These are phyloP conservation scores for Branchipolynoe longqiensis DNA, from an alignment of 2,888 invertebrate species.

Conservation along the genomic window DNA sequence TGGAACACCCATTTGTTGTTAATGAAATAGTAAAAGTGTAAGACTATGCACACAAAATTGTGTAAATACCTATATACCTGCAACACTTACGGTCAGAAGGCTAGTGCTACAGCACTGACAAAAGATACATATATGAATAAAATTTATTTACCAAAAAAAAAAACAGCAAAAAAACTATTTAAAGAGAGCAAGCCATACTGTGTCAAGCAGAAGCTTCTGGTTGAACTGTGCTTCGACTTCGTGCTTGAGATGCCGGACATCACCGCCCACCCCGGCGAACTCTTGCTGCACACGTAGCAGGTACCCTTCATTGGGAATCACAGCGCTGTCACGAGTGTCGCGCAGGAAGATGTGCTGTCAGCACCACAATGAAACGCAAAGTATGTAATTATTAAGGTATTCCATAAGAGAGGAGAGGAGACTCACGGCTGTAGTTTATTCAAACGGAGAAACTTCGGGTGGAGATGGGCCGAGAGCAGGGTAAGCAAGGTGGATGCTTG, in stretches of 20 bases:
- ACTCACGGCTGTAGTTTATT: too few relatives aligned
- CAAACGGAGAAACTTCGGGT: too few relatives aligned
- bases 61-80: too few relatives aligned
- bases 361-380: neutral
- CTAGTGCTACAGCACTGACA: too few relatives aligned
- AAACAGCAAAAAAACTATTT: neutral
- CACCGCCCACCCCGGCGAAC: conserved; percentile 94
- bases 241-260: conserved; percentile 93
- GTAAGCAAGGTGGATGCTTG: too few relatives aligned
- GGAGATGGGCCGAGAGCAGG: too few relatives aligned
- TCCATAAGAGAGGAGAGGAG: neutral
- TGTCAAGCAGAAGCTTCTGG: conserved; percentile 85
- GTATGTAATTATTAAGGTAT: neutral
- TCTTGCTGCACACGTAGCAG: conserved; percentile 87
- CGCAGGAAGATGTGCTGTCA: conserved; percentile 89
- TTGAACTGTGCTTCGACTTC: conserved; percentile 89
- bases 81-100: too few relatives aligned
- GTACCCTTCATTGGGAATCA: conserved; percentile 88
- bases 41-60: too few relatives aligned
- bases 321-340: conserved; percentile 90
- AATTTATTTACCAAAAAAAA: too few relatives aligned
- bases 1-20: too few relatives aligned
- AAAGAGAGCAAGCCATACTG: conserved; percentile 76
- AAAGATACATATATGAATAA: too few relatives aligned
- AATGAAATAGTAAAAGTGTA: too few relatives aligned